A percentile compares a stretch with the other conserved stretches of the same genome.
Evolutionary conservation across 92 coral and sea anemone genomes (phyloP).

Genomic region (Diadumene lineata): DNA sequence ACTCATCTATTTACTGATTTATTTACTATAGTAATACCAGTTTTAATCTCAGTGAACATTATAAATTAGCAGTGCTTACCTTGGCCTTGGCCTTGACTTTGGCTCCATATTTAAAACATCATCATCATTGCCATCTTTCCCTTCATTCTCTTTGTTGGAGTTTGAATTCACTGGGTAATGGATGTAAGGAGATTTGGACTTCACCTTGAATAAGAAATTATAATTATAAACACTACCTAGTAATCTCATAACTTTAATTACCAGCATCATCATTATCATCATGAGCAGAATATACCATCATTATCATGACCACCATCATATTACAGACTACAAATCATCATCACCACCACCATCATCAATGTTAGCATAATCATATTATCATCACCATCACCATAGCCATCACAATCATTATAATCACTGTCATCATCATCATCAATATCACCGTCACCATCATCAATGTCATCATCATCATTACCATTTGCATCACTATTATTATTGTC

Average conservation of each 20-base stretch:
- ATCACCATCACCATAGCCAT: background rate
- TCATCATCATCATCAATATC: background rate
- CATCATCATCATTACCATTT: background rate
- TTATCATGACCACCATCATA: background rate
- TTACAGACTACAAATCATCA: background rate
- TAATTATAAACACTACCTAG: background rate
- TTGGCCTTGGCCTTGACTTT: constrained; percentile 63
- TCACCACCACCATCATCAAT: background rate
- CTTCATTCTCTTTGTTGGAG: constrained; percentile 14
- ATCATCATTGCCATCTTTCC: constrained; percentile 43
- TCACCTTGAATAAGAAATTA: constrained; percentile 51
- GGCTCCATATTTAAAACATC: constrained; percentile 85
- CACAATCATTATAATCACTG: background rate
- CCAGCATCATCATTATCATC: background rate
- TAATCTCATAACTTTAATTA: no score
- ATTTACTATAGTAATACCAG: background rate
- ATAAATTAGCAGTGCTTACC: constrained; percentile 44
- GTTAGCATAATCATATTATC: background rate
- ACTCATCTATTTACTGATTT: background rate
- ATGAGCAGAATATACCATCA: background rate
- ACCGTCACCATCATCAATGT: background rate
- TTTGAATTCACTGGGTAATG: constrained; percentile 64
- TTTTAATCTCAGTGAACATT: background rate
- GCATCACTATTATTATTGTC: background rate
- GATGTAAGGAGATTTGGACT: constrained; percentile 83